These are phyloP conservation scores for Agrotis ipsilon DNA, from an alignment of 2,888 invertebrate genomes.

Conservation along the genomic window DNA sequence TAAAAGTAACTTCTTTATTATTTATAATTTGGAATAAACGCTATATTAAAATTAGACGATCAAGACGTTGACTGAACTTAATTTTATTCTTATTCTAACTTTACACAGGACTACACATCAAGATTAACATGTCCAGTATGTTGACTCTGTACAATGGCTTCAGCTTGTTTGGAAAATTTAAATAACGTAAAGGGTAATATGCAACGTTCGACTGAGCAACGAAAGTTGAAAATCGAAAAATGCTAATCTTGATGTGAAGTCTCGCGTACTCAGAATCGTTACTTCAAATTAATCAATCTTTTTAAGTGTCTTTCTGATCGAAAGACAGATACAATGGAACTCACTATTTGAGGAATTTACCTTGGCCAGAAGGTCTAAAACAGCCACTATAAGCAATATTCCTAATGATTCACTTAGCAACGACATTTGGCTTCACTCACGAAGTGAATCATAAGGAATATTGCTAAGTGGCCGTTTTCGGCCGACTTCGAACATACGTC, in stretches of 20 bases:
- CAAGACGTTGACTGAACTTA: slow-evolving; percentile 64
- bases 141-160: background rate
- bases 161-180: too few species aligned
- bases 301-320: background rate
- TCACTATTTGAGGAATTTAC: background rate
- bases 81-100: slow-evolving; percentile 39
- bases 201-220: too few species aligned
- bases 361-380: background rate
- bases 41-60: slow-evolving; percentile 51
- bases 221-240: too few species aligned
- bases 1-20: slow-evolving; percentile 58
- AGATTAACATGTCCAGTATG: background rate
- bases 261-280: background rate
- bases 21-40: slow-evolving; percentile 58
- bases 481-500: too few species aligned
- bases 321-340: background rate
- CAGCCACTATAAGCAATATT: too few species aligned
- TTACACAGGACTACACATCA: background rate
- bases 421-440: too few species aligned
- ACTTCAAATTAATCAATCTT: slow-evolving; percentile 9
- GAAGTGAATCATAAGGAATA: too few species aligned
- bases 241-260: slow-evolving; percentile 1
- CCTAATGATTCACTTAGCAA: background rate
- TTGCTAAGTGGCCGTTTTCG: too few species aligned
- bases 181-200: too few species aligned